Evolutionary conservation across 2,113 vertebrate species (phyloP), one percentile per base, ranked within the genome.

Genomic region (Chrysemys picta): DNA sequence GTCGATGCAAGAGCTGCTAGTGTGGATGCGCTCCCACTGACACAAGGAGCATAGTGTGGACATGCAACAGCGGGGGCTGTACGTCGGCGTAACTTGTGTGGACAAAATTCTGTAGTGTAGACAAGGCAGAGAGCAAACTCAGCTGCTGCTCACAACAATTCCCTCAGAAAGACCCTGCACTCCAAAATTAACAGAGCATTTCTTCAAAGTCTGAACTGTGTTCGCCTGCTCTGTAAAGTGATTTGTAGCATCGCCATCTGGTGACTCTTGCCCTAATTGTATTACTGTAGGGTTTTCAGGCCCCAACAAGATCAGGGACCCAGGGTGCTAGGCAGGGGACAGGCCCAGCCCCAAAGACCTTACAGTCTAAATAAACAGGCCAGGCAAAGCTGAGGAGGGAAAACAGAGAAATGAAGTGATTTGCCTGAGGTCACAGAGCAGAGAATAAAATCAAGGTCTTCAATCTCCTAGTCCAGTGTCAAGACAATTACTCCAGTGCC

Each of bases 221-320:
- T 42, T 25, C 13, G 22, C 24, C 38, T 45, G n/a, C 38, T 75
- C 8, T n/a, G 31, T 14, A 12, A 38, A 72, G 10, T 25, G 22
- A 75, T 65, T 72, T 8, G 90, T 91, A 80, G 2, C 85, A 96
- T 96, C 93, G 89, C 97, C 97, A 95, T 95, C 96, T 97, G 86
- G 94, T 92, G 97, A 91, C 81, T 91, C 38, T 91, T 1, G 0
- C 12, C 54, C 10, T 88, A 79, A 42, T 79, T 89, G 72, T 12
- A 9, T 52, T 65, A 35, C 31, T 65, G 21, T 24, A 38, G 49
- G 29, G 50, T 90, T 79, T 42, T 83, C 78, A 25, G 0, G 49
- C 81, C 35, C 69, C 8, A 54, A 6, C 17, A 45, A 24, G 49
- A 76, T 0, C 50, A 8, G 42, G 59, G 50, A 76, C 83, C 31